phyloP scores from a whole-genome alignment of 2,797 vertebrate genomes.

The Betta splendens region DNA sequence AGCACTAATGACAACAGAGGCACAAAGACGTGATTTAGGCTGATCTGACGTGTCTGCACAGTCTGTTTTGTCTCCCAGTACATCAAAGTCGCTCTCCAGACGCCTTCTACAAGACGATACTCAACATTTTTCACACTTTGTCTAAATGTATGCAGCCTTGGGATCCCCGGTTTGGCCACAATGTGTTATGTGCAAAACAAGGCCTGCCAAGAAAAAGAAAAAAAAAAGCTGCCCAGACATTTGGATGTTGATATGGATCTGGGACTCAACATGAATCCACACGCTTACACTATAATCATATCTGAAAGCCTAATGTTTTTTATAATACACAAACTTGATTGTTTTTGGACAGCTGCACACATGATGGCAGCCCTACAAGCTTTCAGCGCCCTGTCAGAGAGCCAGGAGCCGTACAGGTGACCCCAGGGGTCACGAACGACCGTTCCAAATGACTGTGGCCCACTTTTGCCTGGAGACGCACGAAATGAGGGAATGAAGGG shows the following conservation, averaged over 20 bases:
- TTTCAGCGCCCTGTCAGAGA: too few relatives aligned
- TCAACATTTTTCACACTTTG: slow-evolving; percentile 17
- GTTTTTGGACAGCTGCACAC: too few relatives aligned
- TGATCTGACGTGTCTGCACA: slow-evolving; percentile 48
- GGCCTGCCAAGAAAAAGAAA: slow-evolving; percentile 29
- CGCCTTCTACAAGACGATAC: slow-evolving; percentile 10
- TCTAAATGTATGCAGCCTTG: slow-evolving; percentile 10
- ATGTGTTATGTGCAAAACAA: neutral
- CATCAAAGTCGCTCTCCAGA: slow-evolving; percentile 30
- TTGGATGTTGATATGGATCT: slow-evolving; percentile 54
- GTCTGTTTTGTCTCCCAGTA: slow-evolving; percentile 36
- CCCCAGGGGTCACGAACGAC: too few relatives aligned
- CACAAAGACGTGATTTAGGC: slow-evolving; percentile 23
- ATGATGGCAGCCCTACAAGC: too few relatives aligned
- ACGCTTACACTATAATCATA: too few relatives aligned
- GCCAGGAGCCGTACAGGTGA: too few relatives aligned
- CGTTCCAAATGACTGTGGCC: too few relatives aligned
- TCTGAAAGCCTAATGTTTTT: too few relatives aligned
- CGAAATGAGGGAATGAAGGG: slow-evolving; percentile 8
- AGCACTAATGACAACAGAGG: slow-evolving; percentile 40
- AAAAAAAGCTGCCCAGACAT: slow-evolving; percentile 23
- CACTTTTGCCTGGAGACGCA: too few relatives aligned
- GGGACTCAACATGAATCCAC: slow-evolving; percentile 50
- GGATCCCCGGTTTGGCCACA: slow-evolving; percentile 32
- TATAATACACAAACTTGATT: too few relatives aligned